phyloP scores from a whole-genome alignment of 2,113 vertebrate genomes.

The Mionectes macconnelli region DNA sequence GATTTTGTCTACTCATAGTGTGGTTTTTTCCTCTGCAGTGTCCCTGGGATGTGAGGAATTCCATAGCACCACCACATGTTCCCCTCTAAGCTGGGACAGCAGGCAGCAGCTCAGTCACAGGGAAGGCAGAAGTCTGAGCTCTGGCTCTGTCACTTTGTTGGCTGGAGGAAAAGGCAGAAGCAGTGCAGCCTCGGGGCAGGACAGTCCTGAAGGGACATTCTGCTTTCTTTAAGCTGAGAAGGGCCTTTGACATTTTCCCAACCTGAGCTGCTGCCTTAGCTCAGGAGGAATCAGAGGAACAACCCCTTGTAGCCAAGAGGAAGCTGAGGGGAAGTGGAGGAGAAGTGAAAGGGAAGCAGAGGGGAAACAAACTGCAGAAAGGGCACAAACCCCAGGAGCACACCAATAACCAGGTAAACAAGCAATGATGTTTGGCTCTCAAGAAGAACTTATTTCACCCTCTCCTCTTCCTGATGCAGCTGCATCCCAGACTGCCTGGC shows the following conservation, averaged over 20 bases:
- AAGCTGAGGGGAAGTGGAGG: background rate
- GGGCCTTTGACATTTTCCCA: background rate
- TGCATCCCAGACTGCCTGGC: background rate
- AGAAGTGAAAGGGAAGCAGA: background rate
- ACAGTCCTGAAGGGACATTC: background rate
- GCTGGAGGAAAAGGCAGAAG: background rate
- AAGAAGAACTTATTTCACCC: background rate
- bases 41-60: background rate
- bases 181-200: background rate
- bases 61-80: background rate
- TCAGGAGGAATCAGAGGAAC: background rate
- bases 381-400: background rate
- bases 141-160: accelerated
- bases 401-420: no score
- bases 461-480: background rate
- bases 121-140: background rate
- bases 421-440: background rate
- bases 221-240: background rate
- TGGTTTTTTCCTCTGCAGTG: background rate
- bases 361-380: background rate
- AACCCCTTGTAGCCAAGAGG: background rate
- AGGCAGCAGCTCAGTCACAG: background rate
- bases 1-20: background rate
- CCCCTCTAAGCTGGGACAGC: background rate
- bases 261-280: background rate